A percentile compares a stretch with the other conserved stretches of the same genome.
phyloP scores from a whole-genome alignment of 2,113 vertebrate species.

The Dasyprocta punctata region DNA sequence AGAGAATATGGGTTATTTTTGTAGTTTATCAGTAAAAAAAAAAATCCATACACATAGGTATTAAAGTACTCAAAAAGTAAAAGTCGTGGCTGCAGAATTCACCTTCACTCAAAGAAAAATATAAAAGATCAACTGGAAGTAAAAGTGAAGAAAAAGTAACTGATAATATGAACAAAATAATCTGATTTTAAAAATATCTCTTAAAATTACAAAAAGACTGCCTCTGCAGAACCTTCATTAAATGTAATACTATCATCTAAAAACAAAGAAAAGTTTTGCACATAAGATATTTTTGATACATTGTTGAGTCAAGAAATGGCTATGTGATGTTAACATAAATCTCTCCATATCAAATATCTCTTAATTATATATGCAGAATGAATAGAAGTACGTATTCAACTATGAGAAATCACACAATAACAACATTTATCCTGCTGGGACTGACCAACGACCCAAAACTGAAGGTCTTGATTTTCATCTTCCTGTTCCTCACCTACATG shows the following conservation, averaged over 20 bases:
- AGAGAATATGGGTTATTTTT: background rate
- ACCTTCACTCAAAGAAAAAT: background rate
- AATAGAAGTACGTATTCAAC: background rate
- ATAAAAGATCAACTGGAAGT: background rate
- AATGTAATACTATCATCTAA: no score
- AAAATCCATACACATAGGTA: background rate
- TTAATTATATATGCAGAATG: background rate
- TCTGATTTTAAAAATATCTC: background rate
- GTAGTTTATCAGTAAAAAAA: background rate
- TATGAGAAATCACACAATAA: constrained; percentile 41
- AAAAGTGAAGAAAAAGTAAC: background rate
- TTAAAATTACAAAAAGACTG: background rate
- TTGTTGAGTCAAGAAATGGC: background rate
- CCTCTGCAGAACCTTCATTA: background rate
- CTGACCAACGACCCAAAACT: constrained; percentile 7
- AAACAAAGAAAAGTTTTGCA: background rate
- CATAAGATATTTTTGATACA: background rate
- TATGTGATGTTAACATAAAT: background rate
- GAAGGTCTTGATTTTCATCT: constrained; percentile 26
- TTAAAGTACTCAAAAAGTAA: background rate
- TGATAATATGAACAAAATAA: background rate
- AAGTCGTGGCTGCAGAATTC: background rate
- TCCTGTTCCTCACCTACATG: constrained; percentile 33
- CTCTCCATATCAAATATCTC: background rate
- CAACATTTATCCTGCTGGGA: constrained; percentile 58